phyloP scores from a whole-genome alignment of 2,113 vertebrate genomes.

The Aegotheles bennettii region DNA sequence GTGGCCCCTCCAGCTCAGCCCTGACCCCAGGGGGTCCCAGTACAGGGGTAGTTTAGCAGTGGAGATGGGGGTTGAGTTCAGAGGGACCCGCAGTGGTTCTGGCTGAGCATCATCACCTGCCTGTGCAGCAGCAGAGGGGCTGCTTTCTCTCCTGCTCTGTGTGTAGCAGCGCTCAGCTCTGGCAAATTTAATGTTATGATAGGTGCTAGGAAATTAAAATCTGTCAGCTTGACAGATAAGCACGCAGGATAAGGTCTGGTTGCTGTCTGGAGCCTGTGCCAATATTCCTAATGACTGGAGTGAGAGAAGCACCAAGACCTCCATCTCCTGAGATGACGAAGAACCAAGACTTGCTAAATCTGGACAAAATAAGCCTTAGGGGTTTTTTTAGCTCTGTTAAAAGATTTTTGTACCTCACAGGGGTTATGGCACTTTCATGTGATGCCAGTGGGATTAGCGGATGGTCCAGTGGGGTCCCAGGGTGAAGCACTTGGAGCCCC shows the following conservation, averaged over 20 bases:
- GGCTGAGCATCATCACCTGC: fast-evolving
- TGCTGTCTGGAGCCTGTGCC: background rate
- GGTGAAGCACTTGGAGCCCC: background rate
- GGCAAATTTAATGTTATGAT: background rate
- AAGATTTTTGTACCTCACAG: background rate
- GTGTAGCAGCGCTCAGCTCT: background rate
- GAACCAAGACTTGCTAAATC: background rate
- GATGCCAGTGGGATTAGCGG: background rate
- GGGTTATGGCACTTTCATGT: background rate
- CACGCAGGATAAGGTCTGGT: background rate
- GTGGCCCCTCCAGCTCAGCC: background rate
- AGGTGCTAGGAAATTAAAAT: background rate
- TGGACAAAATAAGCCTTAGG: background rate
- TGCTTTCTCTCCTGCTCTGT: background rate
- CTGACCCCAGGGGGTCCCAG: background rate
- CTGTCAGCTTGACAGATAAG: background rate
- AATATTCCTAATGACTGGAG: background rate
- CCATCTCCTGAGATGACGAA: background rate
- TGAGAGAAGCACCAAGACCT: background rate
- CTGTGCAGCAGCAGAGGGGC: background rate
- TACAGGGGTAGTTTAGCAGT: background rate
- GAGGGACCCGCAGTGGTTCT: fast-evolving
- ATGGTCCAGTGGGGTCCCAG: fast-evolving
- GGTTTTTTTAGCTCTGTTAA: background rate
- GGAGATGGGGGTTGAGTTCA: fast-evolving